Evolutionary conservation across 2,113 vertebrate genomes (phyloP), one percentile per base, ranked within the genome.

Genomic region (Melanocharis versteri): DNA sequence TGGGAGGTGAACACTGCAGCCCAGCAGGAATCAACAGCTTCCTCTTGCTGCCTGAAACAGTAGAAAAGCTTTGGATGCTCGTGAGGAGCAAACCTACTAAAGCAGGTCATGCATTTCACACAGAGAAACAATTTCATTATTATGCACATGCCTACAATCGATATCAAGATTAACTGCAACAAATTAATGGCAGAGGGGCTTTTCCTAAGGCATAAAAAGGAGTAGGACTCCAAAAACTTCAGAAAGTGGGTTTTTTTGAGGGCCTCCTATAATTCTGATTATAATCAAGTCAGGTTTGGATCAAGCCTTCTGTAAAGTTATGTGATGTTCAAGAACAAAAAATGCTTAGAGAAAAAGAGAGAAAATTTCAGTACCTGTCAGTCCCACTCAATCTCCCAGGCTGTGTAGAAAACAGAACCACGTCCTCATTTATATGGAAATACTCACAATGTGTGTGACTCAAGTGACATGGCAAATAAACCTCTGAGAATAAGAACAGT

Each of bases 401-500:
- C 51, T 69, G 6, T 57, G 66, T n/a, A 53, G 45, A 68, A 90
- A 90, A 50, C 40, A 57, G 45, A 48, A 7, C 24, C 3, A 4
- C n/a, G 35, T 54, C 50, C 37, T 79, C 68, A 80, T 56, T 83
- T 64, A 21, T 37, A 69, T 45, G 40, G 75, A 85, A 93, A 85
- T 90, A 44, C 30, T 85, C 83, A 22, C 33, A 44, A 53, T 4
- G 13, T 15, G 22, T 69, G 66, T 53, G 45, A 69, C 39, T 53
- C 45, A 48, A 68, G 37, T 0, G 0, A 61, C 45, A 12, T 4
- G 53, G 30, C 42, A 19, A 65, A 39, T 48, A 87, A 70, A 56
- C 28, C 54, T 31, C 1, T n/a, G 61, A 79, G 65, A 83, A 33
- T 20, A 61, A 65, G 26, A 69, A 28, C 12, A 72, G 48, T 26